Base-by-base conservation (phyloP, 2,888 invertebrate genomes). In the Ormyrus rosae region DNA sequence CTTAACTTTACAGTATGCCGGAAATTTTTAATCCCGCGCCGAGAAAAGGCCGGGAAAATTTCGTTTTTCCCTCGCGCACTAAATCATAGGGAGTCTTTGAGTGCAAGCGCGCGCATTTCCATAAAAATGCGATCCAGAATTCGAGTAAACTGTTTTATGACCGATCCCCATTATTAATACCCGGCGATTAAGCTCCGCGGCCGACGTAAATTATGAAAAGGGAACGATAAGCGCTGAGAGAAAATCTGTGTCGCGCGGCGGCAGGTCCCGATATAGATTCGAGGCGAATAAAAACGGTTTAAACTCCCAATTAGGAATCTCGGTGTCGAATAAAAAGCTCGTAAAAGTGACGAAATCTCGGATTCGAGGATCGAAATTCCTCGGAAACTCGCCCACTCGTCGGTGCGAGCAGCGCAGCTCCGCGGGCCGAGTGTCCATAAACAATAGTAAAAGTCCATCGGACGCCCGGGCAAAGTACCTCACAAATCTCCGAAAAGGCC, bases 401-500 rank as follows among this genome's bases (percentile, higher is more conserved):
- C 68, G 13, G 60, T 9, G 13, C n/a, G 48, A 5, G 46, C 10
- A 10, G 63, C 9, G 53, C 6, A 48, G 7, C n/a, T 1, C 7
- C 34, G 34, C 34, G 34, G 34, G 3, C 64, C 13, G 55, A 48
- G 34, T 45, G 34, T 51, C 61, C 76, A 72, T 72, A 80, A 80
- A 71, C 67, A 81, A 77, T 72, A 81, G 77, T 81, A 73, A 73
- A 81, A 77, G 65, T 75, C 56, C 73, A 60, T 69, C 68, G 7
- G 68, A 58, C 51, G 53, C 50, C 61, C n/a, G 19, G 56, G 9
- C 9, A n/a, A 72, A 73, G 73, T 78, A 13, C 13, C 73, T 56
- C 79, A 80, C 79, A 80, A 80, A 80, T 80, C 79, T 80, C 58
- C 56, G 56, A 61, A 73, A 73, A 68, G 11, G 61, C 71, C 65